Percentiles rank a stretch among this genome's conserved stretches.
Conservation (phyloP, 2,888 invertebrate genomes). For the Arge pagana region DNA sequence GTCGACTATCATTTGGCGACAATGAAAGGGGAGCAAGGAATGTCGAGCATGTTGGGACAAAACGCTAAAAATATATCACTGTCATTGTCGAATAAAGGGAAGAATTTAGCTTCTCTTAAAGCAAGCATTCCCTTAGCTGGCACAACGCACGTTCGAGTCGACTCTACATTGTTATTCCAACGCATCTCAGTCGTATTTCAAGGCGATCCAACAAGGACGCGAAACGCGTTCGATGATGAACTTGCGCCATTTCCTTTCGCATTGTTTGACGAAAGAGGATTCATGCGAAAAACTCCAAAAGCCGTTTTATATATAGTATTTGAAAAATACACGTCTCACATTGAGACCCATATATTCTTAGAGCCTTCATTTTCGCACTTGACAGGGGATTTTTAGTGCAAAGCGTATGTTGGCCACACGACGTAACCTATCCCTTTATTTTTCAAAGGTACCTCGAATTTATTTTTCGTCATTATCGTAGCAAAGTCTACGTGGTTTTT, state of each 20-base stretch:
- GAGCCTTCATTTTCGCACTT: constrained; percentile 16
- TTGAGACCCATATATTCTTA: neutral
- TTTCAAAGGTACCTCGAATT: constrained; percentile 17
- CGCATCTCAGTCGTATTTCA: constrained; percentile 32
- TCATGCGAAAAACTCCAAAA: constrained; percentile 30
- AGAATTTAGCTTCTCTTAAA: constrained; percentile 18
- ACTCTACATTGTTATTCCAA: constrained; percentile 36
- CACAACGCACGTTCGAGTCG: constrained; percentile 23
- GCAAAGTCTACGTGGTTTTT: constrained; percentile 29
- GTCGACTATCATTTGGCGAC: constrained; percentile 32
- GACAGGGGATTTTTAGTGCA: constrained; percentile 33
- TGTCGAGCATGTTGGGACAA: constrained; percentile 29
- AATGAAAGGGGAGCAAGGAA: constrained; percentile 26
- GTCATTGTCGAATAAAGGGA: constrained; percentile 26
- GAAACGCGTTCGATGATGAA: constrained; percentile 30
- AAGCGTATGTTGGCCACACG: constrained; percentile 27
- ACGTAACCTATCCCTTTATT: constrained; percentile 23
- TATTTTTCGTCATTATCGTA: constrained; percentile 17
- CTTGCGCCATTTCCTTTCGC: constrained; percentile 32
- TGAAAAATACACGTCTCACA: neutral
- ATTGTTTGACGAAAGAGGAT: constrained; percentile 30
- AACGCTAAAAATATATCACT: constrained; percentile 25
- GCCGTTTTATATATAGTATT: constrained; percentile 27
- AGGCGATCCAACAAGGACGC: constrained; percentile 28
- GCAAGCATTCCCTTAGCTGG: constrained; percentile 9